Percentiles rank a stretch among this genome's conserved stretches.
Conservation (phyloP, 2,888 invertebrate species). For the Archaeoteleia sp. region DNA sequence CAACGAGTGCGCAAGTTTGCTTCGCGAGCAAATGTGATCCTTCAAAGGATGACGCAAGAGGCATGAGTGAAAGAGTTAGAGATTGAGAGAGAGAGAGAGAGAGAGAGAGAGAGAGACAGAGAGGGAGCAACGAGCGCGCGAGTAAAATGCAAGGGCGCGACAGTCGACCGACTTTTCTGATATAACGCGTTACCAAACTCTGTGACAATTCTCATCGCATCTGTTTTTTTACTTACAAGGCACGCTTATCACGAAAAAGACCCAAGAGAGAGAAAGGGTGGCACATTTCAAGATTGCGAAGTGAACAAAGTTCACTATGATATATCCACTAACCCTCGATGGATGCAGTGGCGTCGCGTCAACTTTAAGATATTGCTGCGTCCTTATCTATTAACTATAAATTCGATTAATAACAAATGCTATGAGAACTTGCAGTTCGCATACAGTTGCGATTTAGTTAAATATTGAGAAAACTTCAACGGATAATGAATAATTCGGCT, state of each 20-base stretch:
- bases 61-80: conserved; percentile 1
- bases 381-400: no score
- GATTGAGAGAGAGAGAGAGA: no score
- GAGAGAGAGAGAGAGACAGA: conserved; percentile 4
- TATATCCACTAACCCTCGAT: neutral
- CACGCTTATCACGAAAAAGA: conserved; percentile 27
- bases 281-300: neutral
- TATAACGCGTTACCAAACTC: conserved; percentile 31
- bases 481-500: no score
- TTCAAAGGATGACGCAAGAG: conserved; percentile 35
- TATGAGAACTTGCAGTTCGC: no score
- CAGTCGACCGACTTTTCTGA: conserved; percentile 23
- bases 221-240: neutral
- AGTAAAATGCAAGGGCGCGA: neutral
- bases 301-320: neutral
- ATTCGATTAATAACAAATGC: no score
- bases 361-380: no score
- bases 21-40: conserved; percentile 26
- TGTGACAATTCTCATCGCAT: conserved; percentile 29
- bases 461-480: no score
- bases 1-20: conserved; percentile 8
- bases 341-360: no score
- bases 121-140: conserved; percentile 3
- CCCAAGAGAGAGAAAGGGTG: conserved; percentile 3
- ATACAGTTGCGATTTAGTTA: no score